Base-by-base conservation (phyloP, 2,888 invertebrate genomes). In the Troides helena region DNA sequence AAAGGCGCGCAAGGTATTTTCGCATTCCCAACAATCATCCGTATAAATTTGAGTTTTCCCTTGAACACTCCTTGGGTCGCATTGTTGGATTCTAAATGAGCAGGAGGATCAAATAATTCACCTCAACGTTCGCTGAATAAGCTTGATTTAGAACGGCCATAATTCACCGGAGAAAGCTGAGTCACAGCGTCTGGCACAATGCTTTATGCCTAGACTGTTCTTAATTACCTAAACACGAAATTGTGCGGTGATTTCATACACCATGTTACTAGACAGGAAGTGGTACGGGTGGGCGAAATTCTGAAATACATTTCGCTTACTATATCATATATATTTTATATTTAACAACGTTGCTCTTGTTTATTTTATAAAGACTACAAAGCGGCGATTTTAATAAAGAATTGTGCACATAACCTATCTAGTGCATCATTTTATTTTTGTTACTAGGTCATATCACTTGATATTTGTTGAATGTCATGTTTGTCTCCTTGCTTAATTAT, bases 121-220 rank as follows among this genome's bases (percentile, higher is more conserved):
- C 56, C 50, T 62, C 68, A 39, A 43, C 69, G 43, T 62, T 69
- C 46, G 57, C 69, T 69, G 65, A 65, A 65, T 69, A 69, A 70
- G 63, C 59, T 39, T 67, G 66, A 70, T 70, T 70, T 70, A 70
- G 67, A 67, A 63, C 63, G 63, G 60, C 59, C 17, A 60, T 70
- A 60, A 70, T 17, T 70, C 67, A 67, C 50, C 36, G 62, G 69
- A 65, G 67, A 67, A 69, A 72, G 69, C 72, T 69, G 71, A 71
- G 67, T 71, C 72, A 71, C 65, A 65, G 62, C 65, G 67, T 71
- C 67, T 65, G 67, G 72, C 67, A 69, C 72, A 72, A 62, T 67
- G 65, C 62, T 63, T 56, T 50, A 62, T 36, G 57, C 53, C 63
- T 53, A 63, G 62, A 18, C 66, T 66, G 53, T 21, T 58, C 67